These are phyloP conservation scores for Eonycteris spelaea DNA, from an alignment of 2,113 vertebrate species.

Conservation along the genomic window DNA sequence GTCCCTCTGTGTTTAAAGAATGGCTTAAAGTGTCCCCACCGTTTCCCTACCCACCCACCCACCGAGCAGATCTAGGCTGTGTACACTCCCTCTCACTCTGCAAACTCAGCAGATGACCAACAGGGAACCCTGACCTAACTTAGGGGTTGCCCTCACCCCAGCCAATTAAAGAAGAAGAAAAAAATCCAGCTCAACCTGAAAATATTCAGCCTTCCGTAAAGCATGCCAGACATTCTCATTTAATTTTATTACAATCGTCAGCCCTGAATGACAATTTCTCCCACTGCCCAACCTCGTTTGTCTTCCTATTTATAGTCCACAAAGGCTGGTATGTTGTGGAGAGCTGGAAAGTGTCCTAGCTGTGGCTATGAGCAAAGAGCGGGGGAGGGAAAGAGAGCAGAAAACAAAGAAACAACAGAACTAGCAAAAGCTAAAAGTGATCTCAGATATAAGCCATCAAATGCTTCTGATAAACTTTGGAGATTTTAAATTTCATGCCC, in stretches of 20 bases:
- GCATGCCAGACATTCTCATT: not conserved
- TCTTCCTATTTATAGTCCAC: conserved; percentile 66
- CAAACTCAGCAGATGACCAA: not conserved
- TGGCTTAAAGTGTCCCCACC: not conserved
- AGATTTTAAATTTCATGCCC: not conserved
- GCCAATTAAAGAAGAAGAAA: not conserved
- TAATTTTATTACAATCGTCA: not conserved
- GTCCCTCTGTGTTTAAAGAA: not conserved
- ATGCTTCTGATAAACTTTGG: not conserved
- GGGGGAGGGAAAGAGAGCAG: not conserved
- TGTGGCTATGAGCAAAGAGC: not conserved
- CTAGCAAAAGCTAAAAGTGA: not conserved
- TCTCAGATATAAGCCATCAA: not conserved
- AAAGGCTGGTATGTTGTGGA: conserved; percentile 47
- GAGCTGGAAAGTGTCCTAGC: conserved; percentile 40
- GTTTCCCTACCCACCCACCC: no score
- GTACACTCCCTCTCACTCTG: not conserved
- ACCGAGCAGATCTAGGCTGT: not conserved
- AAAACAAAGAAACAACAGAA: conserved; percentile 28
- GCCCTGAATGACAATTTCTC: not conserved
- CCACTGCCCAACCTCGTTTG: conserved; percentile 13
- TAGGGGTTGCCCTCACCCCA: not conserved
- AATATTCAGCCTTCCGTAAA: not conserved
- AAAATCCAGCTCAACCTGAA: not conserved
- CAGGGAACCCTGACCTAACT: not conserved